These are phyloP conservation scores for Probaryconus sp. DNA, from an alignment of 1,140 invertebrate genomes.

Conservation along the genomic window DNA sequence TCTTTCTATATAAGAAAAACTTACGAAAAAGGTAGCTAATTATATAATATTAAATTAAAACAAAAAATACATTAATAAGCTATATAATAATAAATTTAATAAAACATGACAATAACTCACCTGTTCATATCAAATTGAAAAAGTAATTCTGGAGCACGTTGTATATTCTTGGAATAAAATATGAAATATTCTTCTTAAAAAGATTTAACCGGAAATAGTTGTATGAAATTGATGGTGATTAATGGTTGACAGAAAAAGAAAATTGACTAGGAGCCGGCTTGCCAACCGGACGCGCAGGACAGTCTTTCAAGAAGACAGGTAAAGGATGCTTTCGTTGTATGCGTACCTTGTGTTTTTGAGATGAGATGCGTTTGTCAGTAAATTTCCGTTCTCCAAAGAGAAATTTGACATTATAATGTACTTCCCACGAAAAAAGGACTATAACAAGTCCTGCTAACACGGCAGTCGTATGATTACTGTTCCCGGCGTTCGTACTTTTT, in stretches of 20 bases:
- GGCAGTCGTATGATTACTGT: slow-evolving; percentile 21
- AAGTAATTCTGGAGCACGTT: no score
- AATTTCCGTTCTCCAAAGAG: slow-evolving; percentile 5
- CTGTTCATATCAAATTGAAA: no score
- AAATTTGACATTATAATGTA: slow-evolving; percentile 26
- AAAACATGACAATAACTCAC: no score
- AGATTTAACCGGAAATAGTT: no score
- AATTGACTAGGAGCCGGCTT: slow-evolving; percentile 35
- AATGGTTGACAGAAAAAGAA: slow-evolving; percentile 18
- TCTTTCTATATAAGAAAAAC: no score
- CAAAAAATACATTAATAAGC: no score
- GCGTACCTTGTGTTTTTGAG: slow-evolving; percentile 25
- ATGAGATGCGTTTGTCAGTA: slow-evolving; percentile 17
- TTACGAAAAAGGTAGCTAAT: no score
- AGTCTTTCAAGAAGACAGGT: background rate
- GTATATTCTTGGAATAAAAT: no score
- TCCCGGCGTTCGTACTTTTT: slow-evolving; percentile 48
- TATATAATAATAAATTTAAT: no score
- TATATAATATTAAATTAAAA: no score
- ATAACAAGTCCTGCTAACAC: slow-evolving; percentile 18
- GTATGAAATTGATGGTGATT: background rate
- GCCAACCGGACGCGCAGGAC: slow-evolving; percentile 13
- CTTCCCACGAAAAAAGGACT: background rate
- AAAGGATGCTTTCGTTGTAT: slow-evolving; percentile 1
- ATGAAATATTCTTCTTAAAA: no score